Evolutionary conservation across 2,888 invertebrate genomes (phyloP), one percentile per base, ranked within the genome.

Genomic region (Spilarctia lutea): DNA sequence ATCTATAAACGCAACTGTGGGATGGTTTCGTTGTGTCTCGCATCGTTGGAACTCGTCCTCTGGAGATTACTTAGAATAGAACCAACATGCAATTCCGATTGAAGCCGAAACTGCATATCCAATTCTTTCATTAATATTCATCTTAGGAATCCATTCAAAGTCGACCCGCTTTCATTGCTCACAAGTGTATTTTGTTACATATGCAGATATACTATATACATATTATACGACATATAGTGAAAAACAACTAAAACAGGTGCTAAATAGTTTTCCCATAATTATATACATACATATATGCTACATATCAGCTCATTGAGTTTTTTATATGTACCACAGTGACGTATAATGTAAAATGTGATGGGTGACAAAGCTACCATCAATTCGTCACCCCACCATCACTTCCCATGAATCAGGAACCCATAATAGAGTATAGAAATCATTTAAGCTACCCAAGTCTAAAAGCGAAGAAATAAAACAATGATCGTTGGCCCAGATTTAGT

Each of bases 401-500:
- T 69, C 39, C 39, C n/a, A 18, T 27, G 27, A 39, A 56, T 35
- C 69, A 18, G 18, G 39, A 70, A 16, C 18, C 69, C 35, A 56
- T 56, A 24, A 60, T 39, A 27, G n/a, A 18, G 30, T 18, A 13
- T n/a, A 16, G 18, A 42, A 60, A 30, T 30, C 11, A 35, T 42
- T 56, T 35, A 69, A 63, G 42, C 70, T 42, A 60, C 42, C 70
- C 42, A 27, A 63, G 63, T 63, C 48, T 65, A 68, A 75, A 68
- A 72, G 68, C 68, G n/a, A 39, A 65, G 69, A 73, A 73, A 76
- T 73, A 71, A 76, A 76, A 76, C 76, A 76, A 74, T 73, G 73
- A 66, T n/a, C 52, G 35, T 2, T 80, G 85, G 68, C 71, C 79
- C 68, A 71, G 76, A 80, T 84, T 63, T 72, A 16, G 71, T 60